Conservation (phyloP, 2,113 vertebrate species). For the Sturnus vulgaris region DNA sequence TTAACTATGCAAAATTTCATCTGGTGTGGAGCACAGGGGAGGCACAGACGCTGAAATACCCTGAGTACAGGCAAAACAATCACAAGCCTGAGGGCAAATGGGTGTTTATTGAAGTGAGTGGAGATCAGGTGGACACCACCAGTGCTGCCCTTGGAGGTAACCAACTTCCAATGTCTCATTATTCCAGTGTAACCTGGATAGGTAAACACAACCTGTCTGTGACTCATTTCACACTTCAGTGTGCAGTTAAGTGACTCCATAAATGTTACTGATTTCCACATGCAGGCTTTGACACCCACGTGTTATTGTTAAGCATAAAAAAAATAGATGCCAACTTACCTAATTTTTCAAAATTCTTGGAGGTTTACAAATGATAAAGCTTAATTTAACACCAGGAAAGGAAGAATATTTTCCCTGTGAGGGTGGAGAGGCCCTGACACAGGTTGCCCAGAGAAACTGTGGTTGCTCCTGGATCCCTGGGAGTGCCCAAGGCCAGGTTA, state of each 20-base stretch:
- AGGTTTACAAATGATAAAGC: not conserved
- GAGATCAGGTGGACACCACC: not conserved
- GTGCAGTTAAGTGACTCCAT: not conserved
- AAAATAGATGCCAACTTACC: not conserved
- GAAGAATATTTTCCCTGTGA: not conserved
- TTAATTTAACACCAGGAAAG: not conserved
- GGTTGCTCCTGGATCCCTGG: not conserved
- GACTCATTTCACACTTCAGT: not conserved
- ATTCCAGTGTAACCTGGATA: not conserved
- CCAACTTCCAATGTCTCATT: not conserved
- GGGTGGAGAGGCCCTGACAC: accelerated
- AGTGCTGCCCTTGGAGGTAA: not conserved
- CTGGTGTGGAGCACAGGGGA: not conserved
- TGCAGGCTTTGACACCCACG: not conserved
- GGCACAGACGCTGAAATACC: too few species aligned
- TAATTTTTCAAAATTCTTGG: not conserved
- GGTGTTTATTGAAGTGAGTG: not conserved
- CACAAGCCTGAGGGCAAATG: not conserved
- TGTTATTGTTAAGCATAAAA: not conserved
- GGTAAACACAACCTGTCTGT: not conserved
- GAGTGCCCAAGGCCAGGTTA: not conserved
- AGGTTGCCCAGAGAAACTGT: not conserved
- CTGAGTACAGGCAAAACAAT: not conserved
- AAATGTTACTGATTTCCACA: not conserved
- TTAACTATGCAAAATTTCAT: accelerated